Evolutionary conservation across 2,113 vertebrate genomes (phyloP).

Genomic region (sheep (Ovis aries)): ARS-UI_Ramb_v3.0 NC_056054.1:126470001-126470500

Average conservation of each 20-base stretch:
- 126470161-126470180: background rate
- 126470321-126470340: background rate
- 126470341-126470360: background rate
- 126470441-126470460: background rate
- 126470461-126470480: background rate
- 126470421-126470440: background rate
- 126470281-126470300: background rate
- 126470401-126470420: background rate
- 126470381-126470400: background rate
- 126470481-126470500: background rate
- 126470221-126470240: background rate
- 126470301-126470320: background rate
- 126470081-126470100: background rate
- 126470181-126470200: background rate
- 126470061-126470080: background rate
- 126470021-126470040: background rate
- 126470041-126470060: background rate
- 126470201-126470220: background rate
- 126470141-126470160: background rate
- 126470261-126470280: background rate
- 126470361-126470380: background rate
- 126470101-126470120: background rate
- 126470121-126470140: background rate
- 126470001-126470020: background rate
- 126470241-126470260: background rate